Conservation (phyloP, 53 echinoderm and acorn worm species). For the Astropecten irregularis region DNA sequence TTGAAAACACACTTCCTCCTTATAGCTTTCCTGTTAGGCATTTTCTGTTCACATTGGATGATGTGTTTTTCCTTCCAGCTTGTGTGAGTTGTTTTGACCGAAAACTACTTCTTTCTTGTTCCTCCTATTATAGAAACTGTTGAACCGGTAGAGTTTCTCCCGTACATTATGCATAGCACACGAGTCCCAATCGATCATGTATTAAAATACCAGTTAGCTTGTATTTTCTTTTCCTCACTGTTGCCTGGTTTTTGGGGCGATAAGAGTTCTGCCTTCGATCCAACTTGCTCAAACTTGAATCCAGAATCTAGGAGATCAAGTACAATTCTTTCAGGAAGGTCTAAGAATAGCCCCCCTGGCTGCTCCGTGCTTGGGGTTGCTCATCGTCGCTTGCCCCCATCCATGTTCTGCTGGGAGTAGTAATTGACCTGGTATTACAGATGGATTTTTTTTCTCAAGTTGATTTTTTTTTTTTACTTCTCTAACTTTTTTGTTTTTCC, state of each 20-base stretch:
- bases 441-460: conserved; percentile 30
- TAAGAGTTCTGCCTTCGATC: conserved; percentile 50
- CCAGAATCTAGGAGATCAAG: conserved; percentile 9
- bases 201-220: conserved; percentile 53
- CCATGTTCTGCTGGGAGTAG: conserved; percentile 34
- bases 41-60: no score
- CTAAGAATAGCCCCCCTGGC: conserved; percentile 28
- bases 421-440: conserved; percentile 51
- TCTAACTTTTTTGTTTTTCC: no score
- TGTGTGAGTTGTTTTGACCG: conserved; percentile 17
- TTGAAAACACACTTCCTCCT: no score
- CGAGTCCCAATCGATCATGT: conserved; percentile 39
- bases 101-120: neutral
- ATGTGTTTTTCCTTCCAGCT: no score
- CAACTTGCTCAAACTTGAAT: conserved; percentile 27
- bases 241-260: neutral
- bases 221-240: conserved; percentile 46
- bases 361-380: neutral
- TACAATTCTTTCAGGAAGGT: conserved; percentile 37
- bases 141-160: neutral
- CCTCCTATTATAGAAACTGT: neutral
- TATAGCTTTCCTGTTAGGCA: no score
- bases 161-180: conserved; percentile 45
- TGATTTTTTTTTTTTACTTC: no score
- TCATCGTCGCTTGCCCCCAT: conserved; percentile 22